These are phyloP conservation scores for Allacma fusca DNA, from an alignment of 2,888 invertebrate species.

Conservation along the genomic window DNA sequence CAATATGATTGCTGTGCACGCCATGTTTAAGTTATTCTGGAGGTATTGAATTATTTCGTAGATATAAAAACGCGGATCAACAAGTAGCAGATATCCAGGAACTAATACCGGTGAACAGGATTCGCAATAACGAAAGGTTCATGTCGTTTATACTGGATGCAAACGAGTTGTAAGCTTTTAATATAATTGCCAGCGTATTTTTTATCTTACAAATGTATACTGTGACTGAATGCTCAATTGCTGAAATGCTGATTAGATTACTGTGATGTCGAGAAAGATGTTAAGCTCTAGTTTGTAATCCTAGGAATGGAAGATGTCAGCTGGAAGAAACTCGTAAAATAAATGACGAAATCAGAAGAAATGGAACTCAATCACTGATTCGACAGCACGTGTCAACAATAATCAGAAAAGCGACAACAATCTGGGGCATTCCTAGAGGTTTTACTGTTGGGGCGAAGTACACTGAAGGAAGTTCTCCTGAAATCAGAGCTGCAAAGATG, in stretches of 20 bases:
- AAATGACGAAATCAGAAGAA: constrained; percentile 34
- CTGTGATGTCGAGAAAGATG: too few relatives aligned
- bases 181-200: too few relatives aligned
- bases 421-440: constrained; percentile 44
- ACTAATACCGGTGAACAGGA: background rate
- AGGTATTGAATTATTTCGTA: too few relatives aligned
- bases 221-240: too few relatives aligned
- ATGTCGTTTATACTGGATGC: constrained; percentile 13
- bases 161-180: constrained; percentile 35
- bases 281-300: background rate
- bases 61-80: constrained; percentile 27
- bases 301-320: constrained; percentile 50
- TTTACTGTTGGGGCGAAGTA: constrained; percentile 44
- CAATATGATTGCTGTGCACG: too few relatives aligned
- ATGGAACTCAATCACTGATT: constrained; percentile 3
- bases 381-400: constrained; percentile 35
- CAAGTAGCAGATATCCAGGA: constrained; percentile 34
- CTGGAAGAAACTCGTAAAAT: constrained; percentile 50
- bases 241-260: too few relatives aligned
- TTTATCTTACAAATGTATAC: too few relatives aligned
- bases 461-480: constrained; percentile 41
- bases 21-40: too few relatives aligned
- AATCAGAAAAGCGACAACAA: constrained; percentile 32
- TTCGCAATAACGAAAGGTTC: constrained; percentile 4
- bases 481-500: constrained; percentile 44